These are phyloP conservation scores for Bagarius yarrelli DNA, from an alignment of 2,113 vertebrate genomes.

Conservation along the genomic window DNA sequence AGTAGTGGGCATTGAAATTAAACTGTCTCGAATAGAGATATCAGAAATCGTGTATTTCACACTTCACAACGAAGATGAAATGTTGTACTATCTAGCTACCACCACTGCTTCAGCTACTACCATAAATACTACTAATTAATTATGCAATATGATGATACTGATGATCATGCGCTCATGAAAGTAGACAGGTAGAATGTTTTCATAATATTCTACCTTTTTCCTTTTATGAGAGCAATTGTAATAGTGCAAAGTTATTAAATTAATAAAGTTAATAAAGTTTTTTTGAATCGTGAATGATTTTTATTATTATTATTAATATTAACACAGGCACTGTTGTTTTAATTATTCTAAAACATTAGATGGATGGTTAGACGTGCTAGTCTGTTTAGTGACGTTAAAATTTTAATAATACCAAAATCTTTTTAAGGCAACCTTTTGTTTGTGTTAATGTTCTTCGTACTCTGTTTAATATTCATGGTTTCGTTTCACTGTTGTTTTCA, in stretches of 20 bases:
- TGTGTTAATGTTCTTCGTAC: not conserved
- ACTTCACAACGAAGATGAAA: not conserved
- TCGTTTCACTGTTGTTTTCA: slow-evolving; percentile 59
- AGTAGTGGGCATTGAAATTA: not conserved
- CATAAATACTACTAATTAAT: not conserved
- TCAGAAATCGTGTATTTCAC: not conserved
- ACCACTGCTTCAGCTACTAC: too few relatives aligned
- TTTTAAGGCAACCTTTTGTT: not conserved
- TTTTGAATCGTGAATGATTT: not conserved
- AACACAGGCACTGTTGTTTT: not conserved
- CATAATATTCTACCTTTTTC: too few relatives aligned
- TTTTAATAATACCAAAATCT: too few relatives aligned
- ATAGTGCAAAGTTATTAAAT: too few relatives aligned
- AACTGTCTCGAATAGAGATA: not conserved
- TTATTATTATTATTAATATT: too few relatives aligned
- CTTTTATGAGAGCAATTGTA: too few relatives aligned
- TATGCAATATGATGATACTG: not conserved
- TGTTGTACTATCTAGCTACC: not conserved
- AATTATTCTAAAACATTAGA: too few relatives aligned
- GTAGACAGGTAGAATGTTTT: too few relatives aligned
- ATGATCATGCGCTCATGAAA: too few relatives aligned
- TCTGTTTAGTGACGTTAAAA: not conserved
- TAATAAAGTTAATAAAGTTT: too few relatives aligned
- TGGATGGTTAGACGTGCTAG: not conserved
- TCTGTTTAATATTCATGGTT: slow-evolving; percentile 63